phyloP scores from a whole-genome alignment of 2,797 vertebrate species.

The Cryptoprocta ferox region DNA sequence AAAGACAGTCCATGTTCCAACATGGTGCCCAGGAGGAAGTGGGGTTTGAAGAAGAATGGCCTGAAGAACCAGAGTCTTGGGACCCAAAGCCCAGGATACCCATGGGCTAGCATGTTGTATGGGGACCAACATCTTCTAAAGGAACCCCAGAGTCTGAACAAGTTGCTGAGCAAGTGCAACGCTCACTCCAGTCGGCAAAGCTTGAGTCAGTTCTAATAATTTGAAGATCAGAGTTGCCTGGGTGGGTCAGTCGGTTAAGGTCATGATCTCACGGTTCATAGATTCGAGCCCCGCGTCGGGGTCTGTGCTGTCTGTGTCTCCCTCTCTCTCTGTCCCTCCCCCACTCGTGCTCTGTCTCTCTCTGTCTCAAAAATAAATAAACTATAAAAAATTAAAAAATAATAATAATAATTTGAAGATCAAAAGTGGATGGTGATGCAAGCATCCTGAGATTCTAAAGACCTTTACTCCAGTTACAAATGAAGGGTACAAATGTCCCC shows the following conservation, averaged over 20 bases:
- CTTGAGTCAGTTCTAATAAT: background rate
- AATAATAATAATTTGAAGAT: background rate
- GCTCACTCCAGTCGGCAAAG: background rate
- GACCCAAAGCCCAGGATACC: background rate
- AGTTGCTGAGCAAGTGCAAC: background rate
- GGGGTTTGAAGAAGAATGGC: background rate
- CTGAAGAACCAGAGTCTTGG: background rate
- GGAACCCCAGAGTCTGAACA: background rate
- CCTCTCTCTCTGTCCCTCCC: no score
- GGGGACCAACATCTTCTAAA: background rate
- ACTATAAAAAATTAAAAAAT: no score
- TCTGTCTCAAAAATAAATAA: no score
- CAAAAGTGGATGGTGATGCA: background rate
- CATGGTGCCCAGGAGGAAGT: background rate
- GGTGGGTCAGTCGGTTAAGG: no score
- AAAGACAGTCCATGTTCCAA: background rate
- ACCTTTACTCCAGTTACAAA: background rate
- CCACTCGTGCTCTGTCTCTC: no score
- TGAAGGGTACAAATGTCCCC: background rate
- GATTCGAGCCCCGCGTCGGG: no score
- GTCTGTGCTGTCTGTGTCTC: no score
- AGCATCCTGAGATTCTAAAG: background rate
- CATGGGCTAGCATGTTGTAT: background rate
- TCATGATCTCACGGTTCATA: no score
- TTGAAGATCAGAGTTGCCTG: background rate